Percentiles rank a stretch among this genome's conserved stretches.
These are phyloP conservation scores for Excalfactoria chinensis DNA, from an alignment of 2,113 vertebrate species.

Conservation along the genomic window DNA sequence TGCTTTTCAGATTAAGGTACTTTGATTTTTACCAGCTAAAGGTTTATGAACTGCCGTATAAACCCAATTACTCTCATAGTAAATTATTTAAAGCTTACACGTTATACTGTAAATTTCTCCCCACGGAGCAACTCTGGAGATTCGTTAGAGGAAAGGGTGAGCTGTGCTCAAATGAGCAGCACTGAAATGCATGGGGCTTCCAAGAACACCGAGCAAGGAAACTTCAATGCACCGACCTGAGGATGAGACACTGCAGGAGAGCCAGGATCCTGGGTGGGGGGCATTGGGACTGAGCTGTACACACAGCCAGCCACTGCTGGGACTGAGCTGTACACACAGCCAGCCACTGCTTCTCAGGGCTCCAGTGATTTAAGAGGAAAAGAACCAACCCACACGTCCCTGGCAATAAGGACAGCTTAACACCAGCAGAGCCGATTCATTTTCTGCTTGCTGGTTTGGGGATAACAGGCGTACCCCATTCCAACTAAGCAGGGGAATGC, in stretches of 20 bases:
- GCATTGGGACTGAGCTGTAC: too few relatives aligned
- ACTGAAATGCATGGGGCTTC: slow-evolving; percentile 38
- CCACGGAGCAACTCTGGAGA: slow-evolving; percentile 37
- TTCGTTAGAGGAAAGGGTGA: slow-evolving; percentile 34
- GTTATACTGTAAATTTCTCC: slow-evolving; percentile 67
- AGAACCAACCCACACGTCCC: fast-evolving
- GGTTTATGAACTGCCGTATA: slow-evolving; percentile 76
- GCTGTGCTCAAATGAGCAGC: slow-evolving; percentile 17
- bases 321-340: too few relatives aligned
- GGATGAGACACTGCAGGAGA: slow-evolving; percentile 2
- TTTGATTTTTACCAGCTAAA: slow-evolving; percentile 81
- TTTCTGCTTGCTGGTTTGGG: neutral
- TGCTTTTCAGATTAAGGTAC: slow-evolving; percentile 79
- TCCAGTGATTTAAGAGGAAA: neutral
- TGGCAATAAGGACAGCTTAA: neutral
- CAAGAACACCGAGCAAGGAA: neutral
- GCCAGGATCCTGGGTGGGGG: neutral
- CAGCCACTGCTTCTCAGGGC: neutral
- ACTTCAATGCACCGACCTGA: neutral
- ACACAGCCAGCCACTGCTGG: neutral
- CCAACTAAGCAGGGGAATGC: neutral
- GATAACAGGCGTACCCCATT: too few relatives aligned
- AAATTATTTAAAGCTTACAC: slow-evolving; percentile 78
- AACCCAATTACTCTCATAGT: slow-evolving; percentile 76
- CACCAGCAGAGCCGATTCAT: neutral